phyloP scores from a whole-genome alignment of 2,888 invertebrate genomes.

The Microplitis manilae region DNA sequence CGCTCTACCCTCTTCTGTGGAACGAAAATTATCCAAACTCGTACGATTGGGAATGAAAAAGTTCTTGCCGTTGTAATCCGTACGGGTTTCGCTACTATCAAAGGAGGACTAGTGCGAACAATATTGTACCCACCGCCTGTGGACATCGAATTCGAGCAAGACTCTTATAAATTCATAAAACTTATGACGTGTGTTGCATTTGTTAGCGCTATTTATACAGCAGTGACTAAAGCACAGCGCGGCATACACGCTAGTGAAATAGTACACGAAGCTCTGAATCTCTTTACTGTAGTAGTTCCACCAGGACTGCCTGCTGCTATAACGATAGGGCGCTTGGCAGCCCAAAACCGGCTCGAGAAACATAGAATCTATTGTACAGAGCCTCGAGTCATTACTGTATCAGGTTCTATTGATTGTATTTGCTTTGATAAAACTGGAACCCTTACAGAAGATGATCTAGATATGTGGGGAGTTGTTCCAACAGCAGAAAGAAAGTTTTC shows the following conservation, averaged over 20 bases:
- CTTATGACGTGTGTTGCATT: slow-evolving; percentile 85
- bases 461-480: slow-evolving; percentile 94
- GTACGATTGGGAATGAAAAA: slow-evolving; percentile 89
- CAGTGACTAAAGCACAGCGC: slow-evolving; percentile 86
- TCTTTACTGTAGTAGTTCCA: slow-evolving; percentile 95
- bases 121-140: slow-evolving; percentile 97
- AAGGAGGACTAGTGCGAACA: slow-evolving; percentile 92
- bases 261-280: slow-evolving; percentile 86
- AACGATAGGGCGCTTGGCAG: slow-evolving; percentile 94
- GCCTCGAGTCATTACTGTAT: slow-evolving; percentile 93
- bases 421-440: slow-evolving; percentile 98
- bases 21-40: slow-evolving; percentile 91
- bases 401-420: slow-evolving; percentile 90
- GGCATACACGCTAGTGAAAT: slow-evolving; percentile 78
- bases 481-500: slow-evolving; percentile 72
- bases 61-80: slow-evolving; percentile 82
- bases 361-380: slow-evolving; percentile 87
- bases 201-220: slow-evolving; percentile 89
- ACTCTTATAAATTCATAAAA: slow-evolving; percentile 91
- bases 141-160: slow-evolving; percentile 95
- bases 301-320: slow-evolving; percentile 97
- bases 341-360: slow-evolving; percentile 85
- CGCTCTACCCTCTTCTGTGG: slow-evolving; percentile 93
- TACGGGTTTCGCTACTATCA: slow-evolving; percentile 93
- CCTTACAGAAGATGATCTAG: slow-evolving; percentile 94